Evolutionary conservation across 2,113 vertebrate species (phyloP).

Genomic region (Syrrhaptes paradoxus): DNA sequence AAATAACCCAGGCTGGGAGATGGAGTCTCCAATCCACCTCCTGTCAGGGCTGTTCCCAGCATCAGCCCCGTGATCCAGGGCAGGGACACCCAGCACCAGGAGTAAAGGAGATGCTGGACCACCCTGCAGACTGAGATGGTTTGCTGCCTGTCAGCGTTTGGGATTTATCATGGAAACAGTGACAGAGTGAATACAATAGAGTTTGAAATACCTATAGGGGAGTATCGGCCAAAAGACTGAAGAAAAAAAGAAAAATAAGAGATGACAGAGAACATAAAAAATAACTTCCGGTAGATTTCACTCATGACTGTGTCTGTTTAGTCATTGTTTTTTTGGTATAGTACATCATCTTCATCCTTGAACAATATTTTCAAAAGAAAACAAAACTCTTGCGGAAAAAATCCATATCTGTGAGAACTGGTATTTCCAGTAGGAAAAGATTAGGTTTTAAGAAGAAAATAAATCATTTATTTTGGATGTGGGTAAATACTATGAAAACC

Average conservation of each 20-base stretch:
- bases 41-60: background rate
- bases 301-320: background rate
- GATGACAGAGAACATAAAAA: background rate
- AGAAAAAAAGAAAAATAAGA: background rate
- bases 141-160: background rate
- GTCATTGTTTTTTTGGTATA: background rate
- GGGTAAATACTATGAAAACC: background rate
- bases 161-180: background rate
- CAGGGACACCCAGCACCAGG: background rate
- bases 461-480: background rate
- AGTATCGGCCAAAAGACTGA: background rate
- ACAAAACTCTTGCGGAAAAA: background rate
- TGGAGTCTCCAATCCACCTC: accelerated
- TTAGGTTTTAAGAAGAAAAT: background rate
- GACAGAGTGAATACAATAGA: background rate
- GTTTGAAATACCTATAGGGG: background rate
- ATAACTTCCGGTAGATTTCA: background rate
- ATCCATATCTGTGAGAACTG: background rate
- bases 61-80: background rate
- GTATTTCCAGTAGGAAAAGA: background rate
- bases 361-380: background rate
- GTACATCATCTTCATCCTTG: background rate
- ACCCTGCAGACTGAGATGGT: background rate
- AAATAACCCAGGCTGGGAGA: background rate
- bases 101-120: background rate